Base-by-base conservation (phyloP, 2,113 vertebrate genomes). In the Xenus cinereus region DNA sequence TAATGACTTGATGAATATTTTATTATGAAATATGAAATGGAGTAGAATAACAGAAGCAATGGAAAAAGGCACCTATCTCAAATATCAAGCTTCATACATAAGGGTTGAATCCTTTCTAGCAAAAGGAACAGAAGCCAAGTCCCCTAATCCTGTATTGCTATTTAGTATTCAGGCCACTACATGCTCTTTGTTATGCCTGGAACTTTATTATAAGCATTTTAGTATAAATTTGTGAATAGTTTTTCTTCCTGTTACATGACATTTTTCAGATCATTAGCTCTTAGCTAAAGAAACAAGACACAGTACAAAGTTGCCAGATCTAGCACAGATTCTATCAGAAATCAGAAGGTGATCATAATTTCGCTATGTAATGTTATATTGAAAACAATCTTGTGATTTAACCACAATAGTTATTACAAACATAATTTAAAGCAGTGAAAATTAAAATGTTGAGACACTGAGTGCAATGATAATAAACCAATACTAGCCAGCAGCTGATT, bases 1-100 rank as follows among this genome's bases (percentile, higher is more conserved):
- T 83, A 93, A 93, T 93, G 87, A 22, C 71, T 74, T 85, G 69
- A 95, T 96, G 48, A 95, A 95, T 96, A 94, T 96, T 96, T 89
- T 84, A 96, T 93, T 87, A 57, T 83, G 62, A 79, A 94, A 90
- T 51, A 23, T 48, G 59, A 87, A 96, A 94, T 69, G 46, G 51
- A 91, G 84, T 59, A 85, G 43, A 84, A 53, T 54, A 89, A 62
- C 60, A 78, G 74, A 81, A 94, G 60, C 0, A 5, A 50, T 3
- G 5, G 84, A 91, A 84, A 72, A 60, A 78, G 63, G 7, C 18
- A 75, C 35, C 54, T 81, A 15, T 77, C 32, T 89, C 68, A 63
- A 48, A 16, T 51, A 51, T n/a, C 48, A 67, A 64, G 18, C 7
- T 89, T 71, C 46, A 22, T n/a, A 24, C 14, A 24, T 39, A 84